phyloP scores from a whole-genome alignment of 2,888 invertebrate genomes.

The Pantelozetes paolii region DNA sequence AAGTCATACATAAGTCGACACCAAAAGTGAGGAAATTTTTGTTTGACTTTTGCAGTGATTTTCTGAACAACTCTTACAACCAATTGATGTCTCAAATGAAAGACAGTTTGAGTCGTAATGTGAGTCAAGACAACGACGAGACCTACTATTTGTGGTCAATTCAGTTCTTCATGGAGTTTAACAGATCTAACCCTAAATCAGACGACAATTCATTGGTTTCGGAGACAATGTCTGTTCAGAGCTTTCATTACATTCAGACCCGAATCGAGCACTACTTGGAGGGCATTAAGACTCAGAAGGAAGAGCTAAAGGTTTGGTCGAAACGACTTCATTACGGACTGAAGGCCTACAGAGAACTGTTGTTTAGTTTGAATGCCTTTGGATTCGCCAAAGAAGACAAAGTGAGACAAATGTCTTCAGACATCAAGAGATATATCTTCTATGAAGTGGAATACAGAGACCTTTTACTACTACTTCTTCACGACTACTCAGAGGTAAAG shows the following conservation, averaged over 20 bases:
- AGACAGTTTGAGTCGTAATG: conserved; percentile 57
- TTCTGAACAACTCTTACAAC: conserved; percentile 87
- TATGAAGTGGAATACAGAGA: conserved; percentile 93
- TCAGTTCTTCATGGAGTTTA: conserved; percentile 96
- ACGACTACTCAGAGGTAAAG: conserved; percentile 76
- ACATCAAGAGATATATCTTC: conserved; percentile 64
- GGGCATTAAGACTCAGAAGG: conserved; percentile 73
- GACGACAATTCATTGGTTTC: conserved; percentile 62
- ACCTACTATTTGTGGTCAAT: conserved; percentile 91
- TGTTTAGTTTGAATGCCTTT: conserved; percentile 76
- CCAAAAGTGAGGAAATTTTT: conserved; percentile 81
- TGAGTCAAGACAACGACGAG: conserved; percentile 75
- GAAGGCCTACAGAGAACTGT: conserved; percentile 71
- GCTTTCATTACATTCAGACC: conserved; percentile 90
- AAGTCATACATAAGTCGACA: conserved; percentile 63
- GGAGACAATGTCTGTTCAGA: conserved; percentile 84
- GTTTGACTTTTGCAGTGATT: conserved; percentile 90
- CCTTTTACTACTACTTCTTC: conserved; percentile 71
- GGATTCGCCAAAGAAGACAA: conserved; percentile 67
- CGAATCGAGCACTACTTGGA: conserved; percentile 74
- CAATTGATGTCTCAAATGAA: conserved; percentile 82
- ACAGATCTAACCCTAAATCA: conserved; percentile 59
- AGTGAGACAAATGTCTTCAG: conserved; percentile 72
- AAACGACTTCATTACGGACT: conserved; percentile 74
- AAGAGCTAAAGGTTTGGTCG: conserved; percentile 75